These are phyloP conservation scores for Entomobrya multifasciata DNA, from an alignment of 2,888 invertebrate genomes.

Conservation along the genomic window DNA sequence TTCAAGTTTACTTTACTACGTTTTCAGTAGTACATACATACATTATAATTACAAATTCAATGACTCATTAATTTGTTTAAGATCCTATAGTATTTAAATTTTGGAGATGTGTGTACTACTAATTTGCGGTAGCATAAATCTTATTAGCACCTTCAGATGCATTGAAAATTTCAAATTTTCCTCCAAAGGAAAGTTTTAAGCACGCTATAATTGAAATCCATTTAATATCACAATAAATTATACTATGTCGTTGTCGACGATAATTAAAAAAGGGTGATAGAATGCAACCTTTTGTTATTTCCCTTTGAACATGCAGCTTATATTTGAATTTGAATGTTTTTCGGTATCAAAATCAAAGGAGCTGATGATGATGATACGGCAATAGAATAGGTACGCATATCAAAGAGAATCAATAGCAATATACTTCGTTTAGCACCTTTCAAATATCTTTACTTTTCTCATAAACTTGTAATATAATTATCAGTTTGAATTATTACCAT, in stretches of 20 bases:
- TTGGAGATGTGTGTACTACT: too few relatives aligned
- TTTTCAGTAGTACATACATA: too few relatives aligned
- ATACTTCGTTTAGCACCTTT: slow-evolving; percentile 28
- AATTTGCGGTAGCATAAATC: too few relatives aligned
- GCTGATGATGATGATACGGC: background rate
- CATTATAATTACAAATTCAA: too few relatives aligned
- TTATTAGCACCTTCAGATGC: slow-evolving; percentile 4
- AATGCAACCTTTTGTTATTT: background rate
- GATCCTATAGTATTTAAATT: too few relatives aligned
- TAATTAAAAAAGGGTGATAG: background rate
- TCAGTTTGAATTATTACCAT: background rate
- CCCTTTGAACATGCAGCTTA: background rate
- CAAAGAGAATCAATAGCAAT: slow-evolving; percentile 24
- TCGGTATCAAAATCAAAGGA: background rate
- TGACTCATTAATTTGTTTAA: too few relatives aligned
- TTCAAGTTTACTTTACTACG: too few relatives aligned
- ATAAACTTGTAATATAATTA: background rate
- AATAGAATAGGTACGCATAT: background rate
- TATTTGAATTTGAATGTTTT: background rate
- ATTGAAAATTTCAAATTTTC: background rate
- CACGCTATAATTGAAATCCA: background rate
- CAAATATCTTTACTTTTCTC: background rate
- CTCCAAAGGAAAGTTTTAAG: background rate
- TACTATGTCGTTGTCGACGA: background rate
- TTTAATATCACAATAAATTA: background rate